Base-by-base conservation (phyloP, 2,888 invertebrate species). In the Polietes domitor region DNA sequence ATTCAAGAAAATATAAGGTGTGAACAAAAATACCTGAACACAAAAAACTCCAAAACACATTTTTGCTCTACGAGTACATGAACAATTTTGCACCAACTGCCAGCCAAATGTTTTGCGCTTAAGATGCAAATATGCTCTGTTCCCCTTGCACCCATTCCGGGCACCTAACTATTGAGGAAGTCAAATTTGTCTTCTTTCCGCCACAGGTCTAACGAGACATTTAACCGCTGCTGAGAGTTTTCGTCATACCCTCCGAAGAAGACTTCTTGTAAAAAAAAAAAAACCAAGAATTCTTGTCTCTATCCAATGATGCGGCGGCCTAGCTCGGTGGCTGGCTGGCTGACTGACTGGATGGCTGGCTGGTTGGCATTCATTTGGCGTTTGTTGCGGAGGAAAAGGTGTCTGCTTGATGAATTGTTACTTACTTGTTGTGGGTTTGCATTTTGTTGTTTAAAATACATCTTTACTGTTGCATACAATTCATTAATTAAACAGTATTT, bases 401-500 rank as follows among this genome's bases (percentile, higher is more conserved):
- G 85, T 74, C 79, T 53, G 72, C 85, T 82, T 87, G 87, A 87
- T 86, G 87, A 83, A 87, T 87, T 86, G 85, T 85, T 85, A 77
- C 78, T 78, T 77, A 80, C 85, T 80, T 79, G 82, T 80, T 79
- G 83, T 85, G 85, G 85, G 82, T 77, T 86, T 84, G 77, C 81
- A 61, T 74, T 78, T 84, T 68, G 15, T 32, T 70, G 21, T 79
- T 68, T 53, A 68, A 73, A 76, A 75, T 74, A 74, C 78, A 75
- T 47, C 80, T 80, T 77, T 84, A 73, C 73, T 76, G 77, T 80
- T 71, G 76, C 85, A 75, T 87, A 89, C 88, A 90, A 90, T 88
- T 90, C 91, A 90, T 91, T 90, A 90, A 90, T 90, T 90, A 90
- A 90, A 90, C 88, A 88, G 89, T 89, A 90, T 90, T 91, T 90